phyloP scores from a whole-genome alignment of 1,140 invertebrate genomes.

The Idris sp. region DNA sequence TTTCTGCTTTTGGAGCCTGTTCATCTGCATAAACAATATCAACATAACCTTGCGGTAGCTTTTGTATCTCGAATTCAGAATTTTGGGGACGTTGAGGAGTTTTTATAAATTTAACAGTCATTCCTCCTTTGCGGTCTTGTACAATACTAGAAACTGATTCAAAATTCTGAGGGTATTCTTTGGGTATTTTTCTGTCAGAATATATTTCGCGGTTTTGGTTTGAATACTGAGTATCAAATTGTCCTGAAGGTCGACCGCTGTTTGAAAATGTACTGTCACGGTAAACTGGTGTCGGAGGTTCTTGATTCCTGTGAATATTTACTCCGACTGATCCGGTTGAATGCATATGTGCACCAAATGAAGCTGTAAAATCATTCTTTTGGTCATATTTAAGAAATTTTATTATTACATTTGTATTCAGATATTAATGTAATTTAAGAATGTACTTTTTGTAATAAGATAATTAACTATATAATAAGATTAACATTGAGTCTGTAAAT shows the following conservation, averaged over 20 bases:
- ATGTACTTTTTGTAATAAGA: background rate
- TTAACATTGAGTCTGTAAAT: no score
- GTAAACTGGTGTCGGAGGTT: constrained; percentile 27
- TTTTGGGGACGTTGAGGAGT: constrained; percentile 21
- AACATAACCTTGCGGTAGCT: constrained; percentile 67
- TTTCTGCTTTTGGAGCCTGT: constrained; percentile 46
- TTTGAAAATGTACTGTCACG: constrained; percentile 22
- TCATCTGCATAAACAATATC: constrained; percentile 72
- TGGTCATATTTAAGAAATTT: background rate
- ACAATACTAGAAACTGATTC: constrained; percentile 23
- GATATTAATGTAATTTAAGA: background rate
- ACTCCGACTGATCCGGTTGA: constrained; percentile 37
- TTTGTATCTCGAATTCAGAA: constrained; percentile 33
- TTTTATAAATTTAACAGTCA: constrained; percentile 49
- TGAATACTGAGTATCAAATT: constrained; percentile 37
- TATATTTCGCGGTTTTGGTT: constrained; percentile 35
- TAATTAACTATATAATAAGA: no score
- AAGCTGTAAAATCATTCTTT: constrained; percentile 4
- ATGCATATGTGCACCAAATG: constrained; percentile 34
- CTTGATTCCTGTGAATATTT: constrained; percentile 29
- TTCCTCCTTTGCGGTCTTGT: constrained; percentile 40
- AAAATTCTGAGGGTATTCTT: constrained; percentile 23
- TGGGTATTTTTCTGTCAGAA: constrained; percentile 24
- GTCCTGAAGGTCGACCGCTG: constrained; percentile 25
- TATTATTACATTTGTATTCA: no score